phyloP scores from a whole-genome alignment of 2,888 invertebrate species.

The Thyatira batis region DNA sequence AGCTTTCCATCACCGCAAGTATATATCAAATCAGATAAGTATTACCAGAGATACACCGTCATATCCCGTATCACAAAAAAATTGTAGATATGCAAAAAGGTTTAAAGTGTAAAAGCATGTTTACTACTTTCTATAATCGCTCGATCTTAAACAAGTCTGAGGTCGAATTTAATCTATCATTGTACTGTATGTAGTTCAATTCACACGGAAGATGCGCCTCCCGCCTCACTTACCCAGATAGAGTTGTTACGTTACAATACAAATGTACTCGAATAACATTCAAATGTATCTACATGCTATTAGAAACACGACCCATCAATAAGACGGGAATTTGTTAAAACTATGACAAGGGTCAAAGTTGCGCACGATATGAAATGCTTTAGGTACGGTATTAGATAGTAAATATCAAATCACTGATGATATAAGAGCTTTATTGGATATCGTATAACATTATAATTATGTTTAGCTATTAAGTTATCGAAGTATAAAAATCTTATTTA shows the following conservation, averaged over 20 bases:
- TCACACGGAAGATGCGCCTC: conserved; percentile 68
- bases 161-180: conserved; percentile 43
- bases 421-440: not conserved
- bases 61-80: too few species aligned
- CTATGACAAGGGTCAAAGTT: not conserved
- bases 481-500: too few species aligned
- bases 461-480: too few species aligned
- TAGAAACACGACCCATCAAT: not conserved
- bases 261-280: conserved; percentile 18
- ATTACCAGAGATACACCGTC: too few species aligned
- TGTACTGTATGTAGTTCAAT: conserved; percentile 39
- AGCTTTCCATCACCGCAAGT: too few species aligned
- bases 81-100: too few species aligned
- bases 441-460: too few species aligned
- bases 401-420: not conserved
- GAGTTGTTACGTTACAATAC: conserved; percentile 32
- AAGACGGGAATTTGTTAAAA: not conserved
- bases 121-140: not conserved
- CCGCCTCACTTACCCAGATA: conserved; percentile 66
- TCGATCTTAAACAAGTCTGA: conserved; percentile 16
- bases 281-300: not conserved
- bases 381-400: not conserved
- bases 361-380: not conserved
- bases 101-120: too few species aligned
- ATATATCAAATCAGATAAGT: too few species aligned